Percentiles rank a stretch among this genome's conserved stretches.
Conservation (phyloP, 2,888 invertebrate species). For the Brenthis hecate region DNA sequence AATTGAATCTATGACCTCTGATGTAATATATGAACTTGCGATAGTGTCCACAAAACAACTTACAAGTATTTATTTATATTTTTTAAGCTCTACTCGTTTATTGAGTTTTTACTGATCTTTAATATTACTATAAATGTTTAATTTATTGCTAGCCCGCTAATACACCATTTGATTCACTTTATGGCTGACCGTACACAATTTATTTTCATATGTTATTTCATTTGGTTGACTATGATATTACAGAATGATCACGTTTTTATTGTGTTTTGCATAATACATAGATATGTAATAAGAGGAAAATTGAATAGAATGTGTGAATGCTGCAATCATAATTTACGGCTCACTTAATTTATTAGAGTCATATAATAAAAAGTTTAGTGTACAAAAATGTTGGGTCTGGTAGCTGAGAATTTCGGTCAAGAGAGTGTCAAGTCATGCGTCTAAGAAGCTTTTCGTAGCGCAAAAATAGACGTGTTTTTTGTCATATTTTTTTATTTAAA, state of each 20-base stretch:
- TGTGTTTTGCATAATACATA: slow-evolving; percentile 56
- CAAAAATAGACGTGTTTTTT: slow-evolving; percentile 26
- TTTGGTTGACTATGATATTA: slow-evolving; percentile 69
- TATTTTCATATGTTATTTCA: slow-evolving; percentile 70
- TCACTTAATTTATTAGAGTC: slow-evolving; percentile 36
- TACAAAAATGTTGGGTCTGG: slow-evolving; percentile 30
- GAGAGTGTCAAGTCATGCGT: slow-evolving; percentile 36
- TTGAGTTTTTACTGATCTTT: slow-evolving; percentile 73
- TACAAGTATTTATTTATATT: slow-evolving; percentile 58
- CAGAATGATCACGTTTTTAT: slow-evolving; percentile 63
- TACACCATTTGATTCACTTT: slow-evolving; percentile 73
- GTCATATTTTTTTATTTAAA: slow-evolving; percentile 23
- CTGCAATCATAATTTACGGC: slow-evolving; percentile 37
- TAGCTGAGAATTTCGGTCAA: slow-evolving; percentile 37
- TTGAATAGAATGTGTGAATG: slow-evolving; percentile 38
- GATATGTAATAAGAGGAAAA: slow-evolving; percentile 41
- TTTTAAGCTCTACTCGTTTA: slow-evolving; percentile 54
- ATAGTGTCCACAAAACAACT: slow-evolving; percentile 43
- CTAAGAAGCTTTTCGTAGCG: slow-evolving; percentile 30
- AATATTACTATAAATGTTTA: slow-evolving; percentile 75
- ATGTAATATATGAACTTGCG: slow-evolving; percentile 11
- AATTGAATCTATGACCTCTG: neutral
- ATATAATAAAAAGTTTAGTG: slow-evolving; percentile 30
- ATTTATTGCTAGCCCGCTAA: slow-evolving; percentile 71
- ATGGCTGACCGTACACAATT: slow-evolving; percentile 65